Evolutionary conservation across 2,797 vertebrate genomes (phyloP).

Genomic region (Orestias chungarensis): DNA sequence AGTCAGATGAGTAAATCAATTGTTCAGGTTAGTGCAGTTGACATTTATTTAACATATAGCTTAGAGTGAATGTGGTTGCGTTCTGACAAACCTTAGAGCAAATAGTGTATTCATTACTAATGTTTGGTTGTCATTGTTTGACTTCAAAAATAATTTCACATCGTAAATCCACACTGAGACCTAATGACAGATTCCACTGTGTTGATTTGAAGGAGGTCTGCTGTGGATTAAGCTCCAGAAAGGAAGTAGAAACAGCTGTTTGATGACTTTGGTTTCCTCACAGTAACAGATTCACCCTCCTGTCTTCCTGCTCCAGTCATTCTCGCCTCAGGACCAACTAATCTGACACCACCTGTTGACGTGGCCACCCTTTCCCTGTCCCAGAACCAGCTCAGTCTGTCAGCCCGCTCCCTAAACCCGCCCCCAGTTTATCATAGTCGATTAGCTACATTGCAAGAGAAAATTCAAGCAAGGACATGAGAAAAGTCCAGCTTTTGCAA

Average conservation of each 20-base stretch:
- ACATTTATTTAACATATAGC: not conserved
- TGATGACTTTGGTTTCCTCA: slow-evolving; percentile 54
- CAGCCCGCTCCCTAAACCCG: slow-evolving; percentile 13
- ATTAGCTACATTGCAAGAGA: slow-evolving; percentile 58
- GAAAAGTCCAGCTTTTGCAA: slow-evolving; percentile 38
- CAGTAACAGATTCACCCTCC: slow-evolving; percentile 50
- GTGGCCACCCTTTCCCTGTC: slow-evolving; percentile 62
- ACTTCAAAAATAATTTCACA: not conserved
- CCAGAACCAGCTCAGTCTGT: slow-evolving; percentile 59
- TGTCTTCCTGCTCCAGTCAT: slow-evolving; percentile 41
- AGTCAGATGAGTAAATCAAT: not conserved
- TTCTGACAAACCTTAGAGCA: too few relatives aligned
- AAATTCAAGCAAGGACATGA: slow-evolving; percentile 41
- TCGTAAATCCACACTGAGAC: slow-evolving; percentile 4
- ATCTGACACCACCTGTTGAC: slow-evolving; percentile 77
- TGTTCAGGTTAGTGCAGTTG: not conserved
- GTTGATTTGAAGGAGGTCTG: slow-evolving; percentile 41
- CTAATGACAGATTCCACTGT: not conserved
- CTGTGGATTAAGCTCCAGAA: slow-evolving; percentile 19
- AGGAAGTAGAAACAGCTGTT: slow-evolving; percentile 65
- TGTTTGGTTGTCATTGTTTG: not conserved
- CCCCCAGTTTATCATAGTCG: slow-evolving; percentile 34
- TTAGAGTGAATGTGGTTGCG: not conserved
- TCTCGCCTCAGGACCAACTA: slow-evolving; percentile 66
- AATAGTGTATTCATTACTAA: too few relatives aligned